phyloP scores from a whole-genome alignment of 2,888 invertebrate genomes.

The Cacoxenus indagator region DNA sequence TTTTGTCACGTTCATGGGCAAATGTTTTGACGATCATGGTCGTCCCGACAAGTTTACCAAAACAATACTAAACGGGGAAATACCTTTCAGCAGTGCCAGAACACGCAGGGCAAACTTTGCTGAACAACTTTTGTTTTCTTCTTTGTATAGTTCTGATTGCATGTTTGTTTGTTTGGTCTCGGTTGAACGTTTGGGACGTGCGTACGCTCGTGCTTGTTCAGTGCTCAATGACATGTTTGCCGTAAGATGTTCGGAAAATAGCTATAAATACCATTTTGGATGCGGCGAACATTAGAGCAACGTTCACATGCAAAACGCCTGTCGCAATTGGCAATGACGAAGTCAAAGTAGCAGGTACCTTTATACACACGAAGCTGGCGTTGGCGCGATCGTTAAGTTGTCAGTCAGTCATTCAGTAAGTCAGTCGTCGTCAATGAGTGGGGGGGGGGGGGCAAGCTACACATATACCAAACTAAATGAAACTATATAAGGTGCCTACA shows the following conservation, averaged over 20 bases:
- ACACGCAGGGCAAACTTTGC: neutral
- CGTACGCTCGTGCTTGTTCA: neutral
- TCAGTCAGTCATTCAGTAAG: constrained; percentile 29
- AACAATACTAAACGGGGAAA: constrained; percentile 1
- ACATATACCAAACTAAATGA: neutral
- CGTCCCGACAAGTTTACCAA: constrained; percentile 23
- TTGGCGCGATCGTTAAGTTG: constrained; percentile 44
- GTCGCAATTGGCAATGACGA: constrained; percentile 63
- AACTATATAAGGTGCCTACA: constrained; percentile 39
- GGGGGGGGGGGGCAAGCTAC: neutral
- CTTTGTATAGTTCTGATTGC: neutral
- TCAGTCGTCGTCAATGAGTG: neutral
- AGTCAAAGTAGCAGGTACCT: constrained; percentile 55
- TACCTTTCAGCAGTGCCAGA: neutral
- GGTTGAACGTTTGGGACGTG: neutral
- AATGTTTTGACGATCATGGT: constrained; percentile 52
- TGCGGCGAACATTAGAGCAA: constrained; percentile 22
- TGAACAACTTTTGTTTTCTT: neutral
- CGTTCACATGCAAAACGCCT: constrained; percentile 34
- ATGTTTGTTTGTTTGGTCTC: neutral
- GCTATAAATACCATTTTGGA: neutral
- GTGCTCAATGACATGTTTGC: neutral
- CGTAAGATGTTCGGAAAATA: neutral
- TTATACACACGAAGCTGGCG: neutral
- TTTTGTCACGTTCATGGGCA: constrained; percentile 69